Base-by-base conservation (phyloP, 2,888 invertebrate species). In the Opisthograptis luteolata region DNA sequence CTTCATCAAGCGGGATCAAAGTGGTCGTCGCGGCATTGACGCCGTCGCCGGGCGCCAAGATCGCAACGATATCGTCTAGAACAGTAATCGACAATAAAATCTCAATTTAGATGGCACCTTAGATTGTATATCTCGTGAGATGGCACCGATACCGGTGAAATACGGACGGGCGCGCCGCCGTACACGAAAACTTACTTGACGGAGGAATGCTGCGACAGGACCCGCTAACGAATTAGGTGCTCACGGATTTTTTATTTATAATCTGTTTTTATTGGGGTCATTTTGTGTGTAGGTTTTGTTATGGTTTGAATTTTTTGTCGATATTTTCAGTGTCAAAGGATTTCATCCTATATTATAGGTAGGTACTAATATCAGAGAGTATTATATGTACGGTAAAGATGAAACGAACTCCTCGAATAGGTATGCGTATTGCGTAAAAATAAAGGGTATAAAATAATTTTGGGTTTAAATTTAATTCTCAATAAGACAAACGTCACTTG, bases 1-100 rank as follows among this genome's bases (percentile, higher is more conserved):
- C 44, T 44, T 44, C 30, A 57, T 55, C 54, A 34, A 44, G 72
- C 63, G 66, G 76, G 77, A 81, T 82, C 81, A 83, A 84, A 81
- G 76, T 60, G 76, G 65, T 24, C 43, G 42, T 15, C 34, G 27
- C 35, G 47, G 50, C 49, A 35, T 59, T 55, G 67, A 60, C 61
- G 71, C 68, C 73, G 69, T 60, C 70, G 67, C 67, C 77, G 77
- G 87, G 87, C 87, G 89, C 87, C 88, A 87, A 89, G 89, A 90
- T 90, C 88, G 89, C 89, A 80, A 88, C 87, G 89, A 90, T 90
- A 90, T 75, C 79, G 79, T 73, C 87, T 87, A 88, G 89, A 87
- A 87, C 89, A 88, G 87, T 87, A 90, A 90, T 90, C 89, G 88
- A 82, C 89, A 88, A 89, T 90, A 89, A 90, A 89, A 89, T 90